Conservation (phyloP, 2,888 invertebrate species). For the Cotesia congregata region DNA sequence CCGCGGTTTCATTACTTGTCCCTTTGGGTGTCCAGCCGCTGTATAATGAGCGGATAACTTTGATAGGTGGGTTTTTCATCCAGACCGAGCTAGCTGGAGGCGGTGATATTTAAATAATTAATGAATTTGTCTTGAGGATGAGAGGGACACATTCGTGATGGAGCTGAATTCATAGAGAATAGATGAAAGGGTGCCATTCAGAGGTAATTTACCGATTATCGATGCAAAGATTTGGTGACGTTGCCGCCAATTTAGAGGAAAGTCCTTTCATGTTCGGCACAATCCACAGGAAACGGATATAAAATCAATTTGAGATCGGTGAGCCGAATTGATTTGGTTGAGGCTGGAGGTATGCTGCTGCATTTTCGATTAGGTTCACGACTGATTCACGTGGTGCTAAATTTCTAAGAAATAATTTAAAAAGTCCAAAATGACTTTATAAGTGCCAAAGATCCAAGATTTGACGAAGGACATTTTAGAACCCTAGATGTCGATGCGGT, state of each 20-base stretch:
- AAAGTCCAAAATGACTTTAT: no score
- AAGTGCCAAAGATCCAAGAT: no score
- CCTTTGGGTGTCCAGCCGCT: conserved; percentile 4
- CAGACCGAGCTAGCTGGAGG: background rate
- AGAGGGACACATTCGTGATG: no score
- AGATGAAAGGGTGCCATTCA: conserved; percentile 53
- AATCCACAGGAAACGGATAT: background rate
- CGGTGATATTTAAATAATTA: background rate
- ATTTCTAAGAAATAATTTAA: no score
- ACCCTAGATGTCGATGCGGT: no score
- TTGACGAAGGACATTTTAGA: no score
- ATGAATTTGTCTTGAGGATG: background rate
- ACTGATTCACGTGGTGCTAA: no score
- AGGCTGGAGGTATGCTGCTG: no score
- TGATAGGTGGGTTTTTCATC: background rate
- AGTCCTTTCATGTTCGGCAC: background rate
- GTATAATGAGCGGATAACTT: conserved; percentile 1
- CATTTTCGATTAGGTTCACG: no score
- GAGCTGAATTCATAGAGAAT: conserved; percentile 3
- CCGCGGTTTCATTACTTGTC: conserved; percentile 36
- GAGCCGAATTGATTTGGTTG: background rate
- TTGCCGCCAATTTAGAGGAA: background rate
- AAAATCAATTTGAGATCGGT: background rate
- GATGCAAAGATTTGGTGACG: conserved; percentile 44
- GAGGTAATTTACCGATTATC: conserved; percentile 61